Evolutionary conservation across 37 sponge, comb jelly and placozoan species (phyloP), one percentile per base, ranked within the genome.

Genomic region (Crambe crambe): DNA sequence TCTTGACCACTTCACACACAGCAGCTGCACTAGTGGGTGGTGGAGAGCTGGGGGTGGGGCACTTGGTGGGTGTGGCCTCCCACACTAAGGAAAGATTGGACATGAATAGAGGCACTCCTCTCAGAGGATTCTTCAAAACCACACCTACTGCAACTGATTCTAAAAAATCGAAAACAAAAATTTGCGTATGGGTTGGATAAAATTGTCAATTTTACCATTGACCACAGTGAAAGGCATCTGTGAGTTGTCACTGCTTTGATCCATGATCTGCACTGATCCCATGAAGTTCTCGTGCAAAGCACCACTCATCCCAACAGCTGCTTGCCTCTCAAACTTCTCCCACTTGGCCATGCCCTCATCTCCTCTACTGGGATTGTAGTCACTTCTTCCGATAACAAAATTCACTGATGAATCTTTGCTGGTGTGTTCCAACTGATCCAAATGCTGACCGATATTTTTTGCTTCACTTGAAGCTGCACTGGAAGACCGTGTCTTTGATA

Each of bases 141-240:
- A 92, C 51, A 62, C 82, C 78, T 30, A 92, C 89, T 31, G 56
- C 68, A 5, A 92, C 69, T 34, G 72, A 59, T 60, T 92, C 93
- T 92, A 70, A 12, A 82, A 17, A 40, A n/a, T 18, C 59, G 23
- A 30, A 40, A 67, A 58, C 37, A 72, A 36, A 67, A 20, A 68
- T n/a, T n/a, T n/a, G n/a, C n/a, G n/a, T n/a, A n/a, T n/a, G 17
- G 51, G 12, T 6, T 15, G 51, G 12, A 12, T 47, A 47, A 47
- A 6, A 47, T 47, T 47, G 12, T 47, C 12, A 6, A 47, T 12
- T n/a, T 38, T 29, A 91, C 87, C 86, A 63, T 87, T 87, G 22
- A 84, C 59, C 6, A 87, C 80, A 38, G 81, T 80, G 54, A 42
- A 56, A 0, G 87, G 88, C 29, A 63, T 68, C 20, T 58, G 21